Conservation (phyloP, 1,140 invertebrate genomes). For the Centruroides sculpturatus region DNA sequence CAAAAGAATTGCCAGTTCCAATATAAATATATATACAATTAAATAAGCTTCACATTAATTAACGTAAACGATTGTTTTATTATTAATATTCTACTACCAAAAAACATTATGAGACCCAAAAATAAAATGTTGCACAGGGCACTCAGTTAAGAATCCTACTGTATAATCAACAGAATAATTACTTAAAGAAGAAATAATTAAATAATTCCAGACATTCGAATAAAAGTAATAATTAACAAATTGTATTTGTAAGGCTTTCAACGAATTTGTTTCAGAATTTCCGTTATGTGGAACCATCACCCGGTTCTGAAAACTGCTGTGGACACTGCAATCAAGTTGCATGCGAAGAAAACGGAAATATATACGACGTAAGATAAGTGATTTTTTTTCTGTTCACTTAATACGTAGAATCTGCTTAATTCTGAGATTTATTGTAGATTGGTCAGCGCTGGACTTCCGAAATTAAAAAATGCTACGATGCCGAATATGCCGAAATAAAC, state of each 20-base stretch:
- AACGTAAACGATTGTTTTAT: no score
- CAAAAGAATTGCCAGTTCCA: no score
- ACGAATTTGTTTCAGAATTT: slow-evolving; percentile 6
- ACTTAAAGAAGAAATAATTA: no score
- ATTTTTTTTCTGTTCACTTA: neutral
- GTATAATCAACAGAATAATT: no score
- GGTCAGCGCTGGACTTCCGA: neutral
- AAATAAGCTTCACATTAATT: no score
- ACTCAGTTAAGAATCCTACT: neutral
- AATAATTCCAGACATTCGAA: no score
- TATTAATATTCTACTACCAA: no score
- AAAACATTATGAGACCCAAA: no score
- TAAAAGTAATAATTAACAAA: no score
- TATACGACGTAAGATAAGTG: slow-evolving; percentile 32
- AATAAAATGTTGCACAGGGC: neutral
- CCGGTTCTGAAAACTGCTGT: slow-evolving; percentile 45
- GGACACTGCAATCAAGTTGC: slow-evolving; percentile 34
- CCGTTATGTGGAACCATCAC: slow-evolving; percentile 29
- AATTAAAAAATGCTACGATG: neutral
- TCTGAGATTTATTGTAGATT: neutral
- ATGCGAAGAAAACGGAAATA: slow-evolving; percentile 40
- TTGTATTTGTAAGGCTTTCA: no score
- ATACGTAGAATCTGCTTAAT: neutral
- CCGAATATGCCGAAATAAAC: neutral
- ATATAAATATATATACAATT: no score